Evolutionary conservation across 2,113 vertebrate species (phyloP), one percentile per base, ranked within the genome.

Genomic region (Chaetodon trifascialis): DNA sequence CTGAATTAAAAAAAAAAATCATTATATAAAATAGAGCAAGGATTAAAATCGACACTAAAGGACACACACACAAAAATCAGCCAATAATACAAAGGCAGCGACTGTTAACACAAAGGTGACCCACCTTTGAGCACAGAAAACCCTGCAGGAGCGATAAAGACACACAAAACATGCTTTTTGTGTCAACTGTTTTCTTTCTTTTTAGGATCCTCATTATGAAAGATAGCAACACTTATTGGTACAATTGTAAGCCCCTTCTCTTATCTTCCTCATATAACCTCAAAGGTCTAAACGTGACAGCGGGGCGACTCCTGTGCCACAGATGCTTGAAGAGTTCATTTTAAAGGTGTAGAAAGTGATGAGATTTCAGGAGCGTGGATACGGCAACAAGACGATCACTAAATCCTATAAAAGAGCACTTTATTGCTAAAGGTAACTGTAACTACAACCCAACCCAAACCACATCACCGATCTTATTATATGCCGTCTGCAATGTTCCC

Each of bases 371-470:
- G 40, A 74, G 64, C 4, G 8, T 36, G 58, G 68, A 51, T 77
- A 16, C 8, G 14, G 49, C 19, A 73, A 62, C 70, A 71, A 74
- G 51, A 46, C 58, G 23, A 73, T 84, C 74, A 15, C 73, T 65
- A 46, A 84, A 82, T 73, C 55, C 64, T 60, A 73, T 80, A 73
- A 83, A 72, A 59, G 38, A 36, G 11, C 1, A 11, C 78, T 80
- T 89, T 88, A 86, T 74, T 75, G 79, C 76, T 49, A 47, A 44
- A 85, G 73, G 86, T 88, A 88, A 83, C 83, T 82, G 76, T 80
- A 81, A 78, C 64, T 76, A 51, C 74, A 73, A 38, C 69, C 34
- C 73, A 88, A 56, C 42, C 54, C 78, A 68, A 63, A 67, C 60
- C 74, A 73, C 46, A 30, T 55, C 66, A 49, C 60, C 76, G 80